Conservation (phyloP, 1,140 invertebrate species). For the Ptiloglossa arizonensis region DNA sequence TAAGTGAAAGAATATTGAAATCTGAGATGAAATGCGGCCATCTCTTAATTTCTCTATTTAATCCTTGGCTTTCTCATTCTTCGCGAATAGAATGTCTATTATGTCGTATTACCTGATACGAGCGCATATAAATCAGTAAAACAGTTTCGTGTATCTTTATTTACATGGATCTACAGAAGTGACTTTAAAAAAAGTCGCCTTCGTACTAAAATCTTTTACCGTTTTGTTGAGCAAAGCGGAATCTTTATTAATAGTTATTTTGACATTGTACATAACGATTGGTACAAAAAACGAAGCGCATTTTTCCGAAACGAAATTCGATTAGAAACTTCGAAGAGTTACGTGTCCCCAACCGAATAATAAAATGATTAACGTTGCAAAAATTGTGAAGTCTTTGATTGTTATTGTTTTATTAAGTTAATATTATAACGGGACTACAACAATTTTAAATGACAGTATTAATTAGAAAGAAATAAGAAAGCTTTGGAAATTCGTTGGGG, state of each 20-base stretch:
- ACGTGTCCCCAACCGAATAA: constrained; percentile 22
- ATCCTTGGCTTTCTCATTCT: constrained; percentile 67
- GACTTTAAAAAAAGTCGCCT: constrained; percentile 1
- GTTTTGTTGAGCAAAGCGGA: constrained; percentile 33
- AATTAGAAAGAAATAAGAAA: neutral
- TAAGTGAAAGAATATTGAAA: constrained; percentile 53
- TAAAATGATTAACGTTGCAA: neutral
- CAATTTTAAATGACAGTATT: constrained; percentile 3
- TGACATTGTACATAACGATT: constrained; percentile 12
- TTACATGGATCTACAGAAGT: neutral
- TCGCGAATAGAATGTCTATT: constrained; percentile 64
- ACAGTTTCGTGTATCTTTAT: constrained; percentile 8
- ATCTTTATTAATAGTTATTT: constrained; percentile 4
- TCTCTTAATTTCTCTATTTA: constrained; percentile 68
- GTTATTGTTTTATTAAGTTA: neutral
- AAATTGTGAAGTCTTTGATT: neutral
- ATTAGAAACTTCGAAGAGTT: neutral
- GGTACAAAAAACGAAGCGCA: constrained; percentile 4
- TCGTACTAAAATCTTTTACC: constrained; percentile 1
- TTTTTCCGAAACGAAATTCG: constrained; percentile 19
- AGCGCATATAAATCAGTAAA: constrained; percentile 24
- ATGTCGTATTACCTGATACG: constrained; percentile 68
- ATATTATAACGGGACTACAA: neutral
- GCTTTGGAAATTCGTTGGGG: constrained; percentile 4
- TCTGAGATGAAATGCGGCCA: constrained; percentile 78